phyloP scores from a whole-genome alignment of 2,888 invertebrate species.

The Biston stratarius region DNA sequence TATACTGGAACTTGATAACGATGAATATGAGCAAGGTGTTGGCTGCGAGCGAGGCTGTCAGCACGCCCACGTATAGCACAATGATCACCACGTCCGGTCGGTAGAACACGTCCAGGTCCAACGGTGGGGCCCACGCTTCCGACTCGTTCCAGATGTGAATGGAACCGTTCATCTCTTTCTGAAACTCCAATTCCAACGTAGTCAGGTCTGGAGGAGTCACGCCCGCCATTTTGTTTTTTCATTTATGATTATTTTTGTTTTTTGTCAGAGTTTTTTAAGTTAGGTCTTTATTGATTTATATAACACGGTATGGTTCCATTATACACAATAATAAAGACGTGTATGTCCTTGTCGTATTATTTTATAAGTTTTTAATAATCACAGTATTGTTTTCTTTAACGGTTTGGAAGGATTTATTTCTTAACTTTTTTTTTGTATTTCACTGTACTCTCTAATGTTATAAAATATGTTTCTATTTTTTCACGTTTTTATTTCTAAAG shows the following conservation, averaged over 20 bases:
- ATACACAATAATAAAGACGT: no score
- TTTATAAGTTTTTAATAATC: no score
- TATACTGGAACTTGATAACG: conserved; percentile 90
- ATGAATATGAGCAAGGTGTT: conserved; percentile 90
- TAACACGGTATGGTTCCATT: no score
- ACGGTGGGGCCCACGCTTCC: conserved; percentile 59
- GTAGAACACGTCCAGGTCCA: conserved; percentile 76
- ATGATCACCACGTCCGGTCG: conserved; percentile 84
- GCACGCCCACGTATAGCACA: conserved; percentile 88
- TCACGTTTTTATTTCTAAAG: no score
- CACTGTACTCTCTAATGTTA: no score
- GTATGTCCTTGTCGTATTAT: no score
- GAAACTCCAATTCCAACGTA: conserved; percentile 20
- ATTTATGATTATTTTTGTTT: conserved; percentile 9
- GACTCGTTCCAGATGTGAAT: conserved; percentile 59
- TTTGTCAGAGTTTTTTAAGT: not conserved
- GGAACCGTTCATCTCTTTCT: conserved; percentile 46
- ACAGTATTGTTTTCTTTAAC: no score
- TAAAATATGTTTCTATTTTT: no score
- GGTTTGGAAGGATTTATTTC: no score
- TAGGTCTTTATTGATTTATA: not conserved
- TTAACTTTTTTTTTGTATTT: no score
- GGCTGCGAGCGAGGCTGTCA: conserved; percentile 88
- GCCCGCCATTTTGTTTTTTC: conserved; percentile 19
- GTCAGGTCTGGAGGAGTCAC: conserved; percentile 26